Evolutionary conservation across 2,797 vertebrate genomes (phyloP).

Genomic region (Sebastes elongatus): DNA sequence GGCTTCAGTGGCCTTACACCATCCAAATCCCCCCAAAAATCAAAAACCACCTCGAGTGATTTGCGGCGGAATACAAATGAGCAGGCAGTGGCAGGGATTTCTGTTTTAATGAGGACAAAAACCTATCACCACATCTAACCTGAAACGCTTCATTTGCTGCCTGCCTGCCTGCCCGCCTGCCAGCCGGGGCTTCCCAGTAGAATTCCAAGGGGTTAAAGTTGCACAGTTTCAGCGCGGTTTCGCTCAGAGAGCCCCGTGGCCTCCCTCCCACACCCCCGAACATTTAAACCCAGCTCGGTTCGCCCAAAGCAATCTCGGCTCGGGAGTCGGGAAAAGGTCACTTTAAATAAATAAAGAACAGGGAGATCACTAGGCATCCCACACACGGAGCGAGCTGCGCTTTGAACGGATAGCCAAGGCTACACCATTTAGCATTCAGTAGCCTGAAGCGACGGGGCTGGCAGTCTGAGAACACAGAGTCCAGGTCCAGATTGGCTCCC

Average conservation of each 20-base stretch:
- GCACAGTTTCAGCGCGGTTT: conserved; percentile 55
- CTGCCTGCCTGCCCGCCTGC: conserved; percentile 41
- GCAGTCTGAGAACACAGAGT: conserved; percentile 76
- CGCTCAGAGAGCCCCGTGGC: conserved; percentile 69
- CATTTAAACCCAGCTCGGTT: conserved; percentile 79
- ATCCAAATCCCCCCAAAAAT: conserved; percentile 71
- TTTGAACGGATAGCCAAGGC: conserved; percentile 75
- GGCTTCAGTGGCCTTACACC: conserved; percentile 68
- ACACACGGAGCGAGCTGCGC: conserved; percentile 66
- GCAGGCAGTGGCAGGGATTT: conserved; percentile 78
- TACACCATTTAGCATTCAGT: conserved; percentile 74
- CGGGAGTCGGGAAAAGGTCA: conserved; percentile 77
- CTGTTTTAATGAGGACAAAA: conserved; percentile 86
- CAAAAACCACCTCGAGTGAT: conserved; percentile 74
- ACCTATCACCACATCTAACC: conserved; percentile 82
- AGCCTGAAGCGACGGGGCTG: conserved; percentile 72
- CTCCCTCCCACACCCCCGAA: conserved; percentile 70
- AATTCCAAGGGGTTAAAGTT: conserved; percentile 62
- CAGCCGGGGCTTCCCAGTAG: conserved; percentile 64
- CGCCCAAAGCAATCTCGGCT: conserved; percentile 73
- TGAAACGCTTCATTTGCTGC: conserved; percentile 80
- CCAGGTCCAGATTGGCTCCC: conserved; percentile 75
- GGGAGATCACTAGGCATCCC: conserved; percentile 76
- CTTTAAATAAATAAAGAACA: conserved; percentile 83
- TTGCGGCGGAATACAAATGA: conserved; percentile 80